Evolutionary conservation across 2,888 invertebrate genomes (phyloP), one percentile per base, ranked within the genome.

Genomic region (Ellobium chinense): DNA sequence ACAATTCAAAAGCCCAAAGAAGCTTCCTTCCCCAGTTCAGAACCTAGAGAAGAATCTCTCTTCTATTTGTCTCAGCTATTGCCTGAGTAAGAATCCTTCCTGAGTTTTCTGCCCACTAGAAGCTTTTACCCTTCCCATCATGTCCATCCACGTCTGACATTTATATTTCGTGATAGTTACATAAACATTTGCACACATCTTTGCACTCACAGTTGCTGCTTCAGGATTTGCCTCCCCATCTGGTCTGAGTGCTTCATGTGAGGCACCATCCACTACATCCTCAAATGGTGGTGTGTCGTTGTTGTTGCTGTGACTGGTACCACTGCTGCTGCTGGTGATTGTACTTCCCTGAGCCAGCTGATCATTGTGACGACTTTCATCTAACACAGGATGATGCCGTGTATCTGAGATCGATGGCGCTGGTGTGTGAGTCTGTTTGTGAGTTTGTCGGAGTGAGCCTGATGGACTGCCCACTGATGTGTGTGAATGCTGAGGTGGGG

Each of bases 241-340:
- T n/a, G 9, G 77, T 58, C 37, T 36, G 37, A 12, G 46, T 21
- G 18, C 24, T n/a, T 39, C 37, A n/a, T 56, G 24, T 18, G 29
- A 58, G 24, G 21, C 18, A 60, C 58, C 29, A 37, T 54, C 65
- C 7, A 18, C 65, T 27, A 31, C 54, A n/a, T 18, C 36, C 18
- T 36, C 27, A 24, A 37, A 37, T 29, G 46, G 34, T 24, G 70
- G 72, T 62, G n/a, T 9, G 9, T 2, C 36, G 24, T 65, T 46
- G 65, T 65, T 65, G 65, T 60, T n/a, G 29, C 37, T 56, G 58
- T 46, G 34, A 58, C 36, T 80, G 56, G n/a, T 77, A 69, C n/a
- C 46, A 54, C 74, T 60, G 65, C 34, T 68, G 65, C 9, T 54
- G 18, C 4, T 65, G 46, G n/a, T n/a, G 63, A 1, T 66, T 46